These are phyloP conservation scores for Heliothis virescens DNA, from an alignment of 1,140 invertebrate genomes.

Conservation along the genomic window DNA sequence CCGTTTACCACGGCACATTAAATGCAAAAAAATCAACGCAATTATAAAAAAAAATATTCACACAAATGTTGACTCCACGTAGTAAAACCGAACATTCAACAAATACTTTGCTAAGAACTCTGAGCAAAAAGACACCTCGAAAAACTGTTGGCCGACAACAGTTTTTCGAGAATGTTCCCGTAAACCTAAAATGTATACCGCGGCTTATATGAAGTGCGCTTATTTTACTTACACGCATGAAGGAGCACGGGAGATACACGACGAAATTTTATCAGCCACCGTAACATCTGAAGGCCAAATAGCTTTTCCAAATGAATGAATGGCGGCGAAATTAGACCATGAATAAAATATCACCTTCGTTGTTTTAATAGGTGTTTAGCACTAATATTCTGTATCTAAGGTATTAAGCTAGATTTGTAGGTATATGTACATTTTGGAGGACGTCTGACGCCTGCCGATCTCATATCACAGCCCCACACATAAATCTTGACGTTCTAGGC, in stretches of 20 bases:
- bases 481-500: constrained; percentile 25
- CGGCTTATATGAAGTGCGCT: not conserved
- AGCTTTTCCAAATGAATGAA: constrained; percentile 35
- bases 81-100: too few species aligned
- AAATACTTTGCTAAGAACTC: too few species aligned
- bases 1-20: too few species aligned
- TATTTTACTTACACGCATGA: constrained; percentile 46
- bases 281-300: constrained; percentile 38
- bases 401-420: not conserved
- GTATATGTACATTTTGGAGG: not conserved
- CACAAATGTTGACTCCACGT: too few species aligned
- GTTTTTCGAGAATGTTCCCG: not conserved
- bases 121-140: not conserved
- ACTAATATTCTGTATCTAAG: too few species aligned
- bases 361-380: not conserved
- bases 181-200: constrained; percentile 1
- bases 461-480: constrained; percentile 4
- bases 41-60: too few species aligned
- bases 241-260: constrained; percentile 22
- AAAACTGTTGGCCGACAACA: too few species aligned
- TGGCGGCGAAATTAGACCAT: constrained; percentile 21
- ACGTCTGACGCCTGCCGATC: constrained; percentile 22
- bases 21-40: too few species aligned
- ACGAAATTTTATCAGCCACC: constrained; percentile 39
- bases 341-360: not conserved